These are phyloP conservation scores for Mungos mungo DNA, from an alignment of 2,113 vertebrate species.

Conservation along the genomic window DNA sequence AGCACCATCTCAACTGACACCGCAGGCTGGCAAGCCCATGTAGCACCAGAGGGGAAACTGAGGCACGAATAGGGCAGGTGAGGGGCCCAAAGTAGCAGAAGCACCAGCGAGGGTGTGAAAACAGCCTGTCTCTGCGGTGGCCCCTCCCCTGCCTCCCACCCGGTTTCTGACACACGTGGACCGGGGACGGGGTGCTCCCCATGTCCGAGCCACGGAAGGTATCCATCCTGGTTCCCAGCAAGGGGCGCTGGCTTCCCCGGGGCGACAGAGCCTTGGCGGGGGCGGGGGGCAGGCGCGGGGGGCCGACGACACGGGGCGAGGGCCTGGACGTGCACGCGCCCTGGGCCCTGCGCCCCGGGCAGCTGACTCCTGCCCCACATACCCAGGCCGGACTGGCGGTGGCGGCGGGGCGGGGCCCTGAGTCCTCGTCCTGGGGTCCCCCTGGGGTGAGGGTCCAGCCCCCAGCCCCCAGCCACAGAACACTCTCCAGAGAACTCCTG, in stretches of 20 bases:
- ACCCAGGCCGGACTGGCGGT: not conserved
- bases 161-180: fast-evolving
- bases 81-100: not conserved
- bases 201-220: not conserved
- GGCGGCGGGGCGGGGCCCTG: no score
- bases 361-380: constrained; percentile 44
- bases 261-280: not conserved
- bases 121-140: not conserved
- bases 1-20: not conserved
- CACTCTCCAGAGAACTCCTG: constrained; percentile 74
- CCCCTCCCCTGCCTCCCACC: fast-evolving
- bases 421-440: not conserved
- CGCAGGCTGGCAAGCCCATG: not conserved
- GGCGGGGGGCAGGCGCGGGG: not conserved
- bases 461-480: not conserved
- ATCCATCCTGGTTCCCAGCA: not conserved
- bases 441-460: not conserved
- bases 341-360: not conserved
- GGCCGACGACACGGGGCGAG: fast-evolving
- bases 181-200: not conserved
- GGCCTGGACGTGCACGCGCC: fast-evolving
- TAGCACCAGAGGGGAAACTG: not conserved
- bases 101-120: no score
- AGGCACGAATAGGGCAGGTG: not conserved
- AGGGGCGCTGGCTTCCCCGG: not conserved